Conservation (phyloP, 2,113 vertebrate species). For the Elanoides forficatus region DNA sequence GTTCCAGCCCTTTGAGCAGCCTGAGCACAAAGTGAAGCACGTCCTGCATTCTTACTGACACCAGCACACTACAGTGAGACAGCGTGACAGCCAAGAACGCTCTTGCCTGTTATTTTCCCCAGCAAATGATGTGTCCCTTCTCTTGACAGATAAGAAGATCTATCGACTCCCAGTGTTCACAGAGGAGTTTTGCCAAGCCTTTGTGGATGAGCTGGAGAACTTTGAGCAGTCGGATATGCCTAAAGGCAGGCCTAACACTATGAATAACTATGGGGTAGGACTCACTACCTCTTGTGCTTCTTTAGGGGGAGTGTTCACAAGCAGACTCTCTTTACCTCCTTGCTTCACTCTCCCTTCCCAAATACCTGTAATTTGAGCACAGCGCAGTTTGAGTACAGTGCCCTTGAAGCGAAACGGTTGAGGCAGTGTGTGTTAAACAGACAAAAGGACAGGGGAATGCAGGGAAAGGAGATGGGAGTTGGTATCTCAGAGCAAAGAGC, state of each 20-base stretch:
- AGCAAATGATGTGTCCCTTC: not conserved
- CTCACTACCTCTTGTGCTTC: not conserved
- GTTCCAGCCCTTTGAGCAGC: not conserved
- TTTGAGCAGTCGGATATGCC: constrained; percentile 89
- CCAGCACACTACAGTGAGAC: not conserved
- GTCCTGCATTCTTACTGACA: not conserved
- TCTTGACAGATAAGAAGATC: constrained; percentile 79
- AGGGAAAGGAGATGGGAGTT: not conserved
- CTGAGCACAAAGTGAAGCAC: not conserved
- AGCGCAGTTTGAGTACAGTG: not conserved
- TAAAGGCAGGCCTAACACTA: constrained; percentile 94
- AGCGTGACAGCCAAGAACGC: not conserved
- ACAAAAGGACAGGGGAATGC: not conserved
- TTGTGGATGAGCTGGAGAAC: constrained; percentile 90
- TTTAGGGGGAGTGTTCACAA: not conserved
- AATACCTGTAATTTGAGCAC: not conserved
- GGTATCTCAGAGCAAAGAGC: not conserved
- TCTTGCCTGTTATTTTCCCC: not conserved
- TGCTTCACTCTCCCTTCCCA: not conserved
- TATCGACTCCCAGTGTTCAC: constrained; percentile 88
- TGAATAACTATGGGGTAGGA: constrained; percentile 95
- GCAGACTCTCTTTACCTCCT: not conserved
- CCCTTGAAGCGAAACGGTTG: not conserved
- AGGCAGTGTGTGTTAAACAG: not conserved
- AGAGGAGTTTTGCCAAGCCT: constrained; percentile 80